phyloP scores from a whole-genome alignment of 2,888 invertebrate species.

The Drosophila aldrichi region DNA sequence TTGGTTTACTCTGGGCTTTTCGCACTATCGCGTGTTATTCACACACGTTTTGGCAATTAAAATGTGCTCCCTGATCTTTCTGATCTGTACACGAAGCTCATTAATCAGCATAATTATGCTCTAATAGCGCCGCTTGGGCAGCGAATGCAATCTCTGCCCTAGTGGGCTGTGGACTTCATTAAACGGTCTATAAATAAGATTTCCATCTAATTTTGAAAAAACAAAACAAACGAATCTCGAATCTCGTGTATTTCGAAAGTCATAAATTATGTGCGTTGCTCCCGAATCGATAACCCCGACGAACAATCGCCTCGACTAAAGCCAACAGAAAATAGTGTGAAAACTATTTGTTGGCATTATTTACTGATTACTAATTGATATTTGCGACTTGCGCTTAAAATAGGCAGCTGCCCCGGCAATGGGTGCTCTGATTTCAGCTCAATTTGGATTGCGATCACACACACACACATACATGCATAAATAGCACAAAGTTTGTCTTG shows the following conservation, averaged over 20 bases:
- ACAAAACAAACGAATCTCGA: slow-evolving; percentile 5
- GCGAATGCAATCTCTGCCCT: slow-evolving; percentile 2
- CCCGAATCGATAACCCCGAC: slow-evolving; percentile 42
- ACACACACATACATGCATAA: slow-evolving; percentile 38
- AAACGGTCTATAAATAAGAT: slow-evolving; percentile 41
- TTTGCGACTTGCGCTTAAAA: slow-evolving; percentile 37
- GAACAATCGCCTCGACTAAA: slow-evolving; percentile 19
- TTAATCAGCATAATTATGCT: slow-evolving; percentile 66
- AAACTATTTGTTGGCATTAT: slow-evolving; percentile 60
- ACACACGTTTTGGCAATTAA: slow-evolving; percentile 65
- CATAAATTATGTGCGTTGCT: slow-evolving; percentile 38
- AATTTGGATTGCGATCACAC: slow-evolving; percentile 44
- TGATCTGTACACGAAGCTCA: slow-evolving; percentile 50
- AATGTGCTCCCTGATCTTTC: slow-evolving; percentile 53
- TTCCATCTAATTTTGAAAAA: slow-evolving; percentile 35
- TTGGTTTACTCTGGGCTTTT: slow-evolving; percentile 20
- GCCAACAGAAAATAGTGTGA: slow-evolving; percentile 55
- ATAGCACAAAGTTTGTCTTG: slow-evolving; percentile 75
- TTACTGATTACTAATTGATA: slow-evolving; percentile 64
- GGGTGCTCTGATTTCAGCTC: slow-evolving; percentile 59
- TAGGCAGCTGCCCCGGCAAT: slow-evolving; percentile 40
- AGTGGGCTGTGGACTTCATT: slow-evolving; percentile 31
- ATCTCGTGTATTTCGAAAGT: slow-evolving; percentile 31
- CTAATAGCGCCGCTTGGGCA: slow-evolving; percentile 38
- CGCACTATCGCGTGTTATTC: slow-evolving; percentile 15